phyloP scores from a whole-genome alignment of 1,140 invertebrate species.

The Popillia japonica region DNA sequence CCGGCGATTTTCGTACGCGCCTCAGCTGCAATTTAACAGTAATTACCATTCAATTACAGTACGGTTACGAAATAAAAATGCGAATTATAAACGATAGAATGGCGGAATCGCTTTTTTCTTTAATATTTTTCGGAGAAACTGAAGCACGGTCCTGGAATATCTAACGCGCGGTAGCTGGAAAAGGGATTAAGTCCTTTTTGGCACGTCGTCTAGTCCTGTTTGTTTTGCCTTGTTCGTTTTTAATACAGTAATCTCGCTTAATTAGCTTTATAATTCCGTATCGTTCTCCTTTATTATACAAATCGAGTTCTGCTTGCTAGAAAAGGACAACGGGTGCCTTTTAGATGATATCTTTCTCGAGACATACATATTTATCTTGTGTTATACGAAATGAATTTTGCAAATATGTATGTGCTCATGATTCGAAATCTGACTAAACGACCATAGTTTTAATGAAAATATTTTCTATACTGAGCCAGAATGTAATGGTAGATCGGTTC shows the following conservation, averaged over 20 bases:
- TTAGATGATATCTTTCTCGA: too few species aligned
- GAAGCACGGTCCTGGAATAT: neutral
- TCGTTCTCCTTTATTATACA: too few species aligned
- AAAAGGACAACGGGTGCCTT: too few species aligned
- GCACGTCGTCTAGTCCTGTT: neutral
- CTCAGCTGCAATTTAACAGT: neutral
- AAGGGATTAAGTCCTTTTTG: neutral
- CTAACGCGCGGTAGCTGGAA: neutral
- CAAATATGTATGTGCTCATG: too few species aligned
- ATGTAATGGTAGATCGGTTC: too few species aligned
- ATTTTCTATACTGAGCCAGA: too few species aligned
- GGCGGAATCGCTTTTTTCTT: neutral
- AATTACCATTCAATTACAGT: neutral
- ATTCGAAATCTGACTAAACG: too few species aligned
- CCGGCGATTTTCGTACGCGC: too few species aligned
- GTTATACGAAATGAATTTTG: too few species aligned
- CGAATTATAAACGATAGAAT: neutral
- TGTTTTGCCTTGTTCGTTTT: neutral
- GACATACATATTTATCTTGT: too few species aligned
- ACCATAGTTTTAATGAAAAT: too few species aligned
- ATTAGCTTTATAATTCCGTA: neutral
- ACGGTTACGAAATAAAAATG: neutral
- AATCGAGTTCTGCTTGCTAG: too few species aligned
- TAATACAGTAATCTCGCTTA: neutral
- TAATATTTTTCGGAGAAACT: neutral